These are phyloP conservation scores for Callosobruchus maculatus DNA, from an alignment of 2,888 invertebrate genomes.

Conservation along the genomic window DNA sequence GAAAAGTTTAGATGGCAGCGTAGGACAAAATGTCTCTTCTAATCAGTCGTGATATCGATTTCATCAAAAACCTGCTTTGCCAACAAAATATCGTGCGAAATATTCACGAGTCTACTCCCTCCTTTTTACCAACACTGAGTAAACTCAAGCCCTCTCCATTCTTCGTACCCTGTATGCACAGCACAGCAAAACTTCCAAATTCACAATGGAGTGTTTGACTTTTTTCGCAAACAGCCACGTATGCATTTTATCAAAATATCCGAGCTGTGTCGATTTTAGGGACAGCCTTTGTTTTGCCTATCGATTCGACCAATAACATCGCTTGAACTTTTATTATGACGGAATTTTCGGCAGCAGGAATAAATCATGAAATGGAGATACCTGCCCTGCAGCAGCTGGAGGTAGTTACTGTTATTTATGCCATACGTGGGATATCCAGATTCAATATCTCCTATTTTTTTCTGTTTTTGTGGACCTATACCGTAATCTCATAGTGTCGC, in stretches of 20 bases:
- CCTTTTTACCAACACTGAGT: too few relatives aligned
- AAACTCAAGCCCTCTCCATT: too few relatives aligned
- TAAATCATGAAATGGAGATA: not conserved
- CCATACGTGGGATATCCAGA: too few relatives aligned
- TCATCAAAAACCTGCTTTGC: too few relatives aligned
- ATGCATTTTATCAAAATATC: not conserved
- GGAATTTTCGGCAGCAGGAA: not conserved
- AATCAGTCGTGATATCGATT: too few relatives aligned
- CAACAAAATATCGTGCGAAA: too few relatives aligned
- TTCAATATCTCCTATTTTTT: too few relatives aligned
- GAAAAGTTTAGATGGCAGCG: too few relatives aligned
- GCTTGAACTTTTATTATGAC: not conserved
- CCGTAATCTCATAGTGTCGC: too few relatives aligned
- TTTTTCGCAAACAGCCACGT: not conserved
- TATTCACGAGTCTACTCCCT: too few relatives aligned
- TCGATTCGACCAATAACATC: not conserved
- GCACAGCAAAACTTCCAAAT: not conserved
- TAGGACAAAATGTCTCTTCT: too few relatives aligned
- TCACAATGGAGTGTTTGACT: not conserved
- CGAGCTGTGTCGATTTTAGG: not conserved
- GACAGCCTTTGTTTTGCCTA: not conserved
- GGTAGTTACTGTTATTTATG: not conserved
- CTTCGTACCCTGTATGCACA: not conserved
- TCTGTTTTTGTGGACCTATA: too few relatives aligned
- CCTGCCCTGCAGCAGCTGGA: not conserved